phyloP scores from a whole-genome alignment of 2,113 vertebrate species.

The Paramormyrops kingsleyae region DNA sequence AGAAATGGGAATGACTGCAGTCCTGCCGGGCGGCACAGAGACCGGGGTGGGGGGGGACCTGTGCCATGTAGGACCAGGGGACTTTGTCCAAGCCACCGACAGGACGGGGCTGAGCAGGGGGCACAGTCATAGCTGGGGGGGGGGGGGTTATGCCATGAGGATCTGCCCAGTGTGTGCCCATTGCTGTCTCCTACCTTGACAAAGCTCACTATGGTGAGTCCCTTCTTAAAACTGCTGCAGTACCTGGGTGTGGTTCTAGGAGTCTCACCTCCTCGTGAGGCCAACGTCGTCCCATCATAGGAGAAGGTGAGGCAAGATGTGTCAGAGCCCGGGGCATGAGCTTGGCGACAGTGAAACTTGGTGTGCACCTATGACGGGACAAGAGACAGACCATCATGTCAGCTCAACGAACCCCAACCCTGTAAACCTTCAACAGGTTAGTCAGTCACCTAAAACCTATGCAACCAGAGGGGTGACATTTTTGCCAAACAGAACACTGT shows the following conservation, averaged over 20 bases:
- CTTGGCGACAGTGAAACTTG: slow-evolving; percentile 91
- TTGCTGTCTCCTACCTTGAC: background rate
- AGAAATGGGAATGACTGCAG: background rate
- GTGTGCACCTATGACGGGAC: slow-evolving; percentile 76
- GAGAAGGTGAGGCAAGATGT: slow-evolving; percentile 85
- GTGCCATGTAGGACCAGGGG: background rate
- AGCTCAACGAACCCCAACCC: background rate
- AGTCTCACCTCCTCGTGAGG: slow-evolving; percentile 83
- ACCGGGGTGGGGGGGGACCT: background rate
- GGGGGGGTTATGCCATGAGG: background rate
- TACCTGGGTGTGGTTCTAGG: background rate
- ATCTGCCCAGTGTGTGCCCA: background rate
- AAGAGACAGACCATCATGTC: background rate
- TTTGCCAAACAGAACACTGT: background rate
- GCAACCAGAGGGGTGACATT: background rate
- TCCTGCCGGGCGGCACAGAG: background rate
- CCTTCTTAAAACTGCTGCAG: background rate
- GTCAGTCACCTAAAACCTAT: background rate
- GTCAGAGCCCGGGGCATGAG: slow-evolving; percentile 78
- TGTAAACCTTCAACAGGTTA: background rate
- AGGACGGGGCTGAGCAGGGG: background rate
- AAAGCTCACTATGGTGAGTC: background rate
- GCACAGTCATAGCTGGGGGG: background rate
- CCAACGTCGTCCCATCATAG: slow-evolving; percentile 80
- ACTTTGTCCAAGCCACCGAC: background rate